Evolutionary conservation across 2,113 vertebrate species (phyloP).

Genomic region (Callopanchax toddi): DNA sequence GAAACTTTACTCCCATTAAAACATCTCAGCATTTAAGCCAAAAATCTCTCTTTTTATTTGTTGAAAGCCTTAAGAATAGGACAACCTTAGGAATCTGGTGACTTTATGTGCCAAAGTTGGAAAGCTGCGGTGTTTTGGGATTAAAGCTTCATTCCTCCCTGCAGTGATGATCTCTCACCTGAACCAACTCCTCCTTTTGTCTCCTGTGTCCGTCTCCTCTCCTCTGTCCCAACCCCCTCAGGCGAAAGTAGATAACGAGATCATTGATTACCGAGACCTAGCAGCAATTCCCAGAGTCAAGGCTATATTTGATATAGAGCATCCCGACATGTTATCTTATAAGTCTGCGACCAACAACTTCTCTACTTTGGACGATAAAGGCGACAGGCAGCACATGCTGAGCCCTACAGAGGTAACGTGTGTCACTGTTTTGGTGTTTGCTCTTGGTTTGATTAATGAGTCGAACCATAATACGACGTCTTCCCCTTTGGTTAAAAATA

Average conservation of each 20-base stretch:
- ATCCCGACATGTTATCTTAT: slow-evolving; percentile 97
- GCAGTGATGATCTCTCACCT: slow-evolving; percentile 39
- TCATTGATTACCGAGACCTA: slow-evolving; percentile 98
- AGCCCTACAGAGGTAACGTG: slow-evolving; percentile 92
- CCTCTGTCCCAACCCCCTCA: slow-evolving; percentile 70
- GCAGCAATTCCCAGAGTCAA: slow-evolving; percentile 99
- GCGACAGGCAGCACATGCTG: slow-evolving; percentile 83
- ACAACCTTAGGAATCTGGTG: slow-evolving; percentile 1
- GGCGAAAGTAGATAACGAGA: slow-evolving; percentile 99
- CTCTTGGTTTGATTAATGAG: slow-evolving; percentile 51
- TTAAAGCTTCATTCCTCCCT: slow-evolving; percentile 51
- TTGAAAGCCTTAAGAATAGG: neutral
- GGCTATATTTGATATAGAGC: slow-evolving; percentile 98
- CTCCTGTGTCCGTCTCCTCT: slow-evolving; percentile 44
- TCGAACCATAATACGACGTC: no score
- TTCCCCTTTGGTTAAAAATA: no score
- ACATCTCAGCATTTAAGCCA: slow-evolving; percentile 11
- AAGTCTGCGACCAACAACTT: slow-evolving; percentile 87
- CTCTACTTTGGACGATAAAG: slow-evolving; percentile 82
- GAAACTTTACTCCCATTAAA: slow-evolving; percentile 49
- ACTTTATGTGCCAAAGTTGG: slow-evolving; percentile 26
- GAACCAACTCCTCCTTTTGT: slow-evolving; percentile 27
- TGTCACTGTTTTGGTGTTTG: slow-evolving; percentile 18
- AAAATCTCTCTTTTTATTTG: neutral
- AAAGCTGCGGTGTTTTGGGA: slow-evolving; percentile 27